Evolutionary conservation across 2,113 vertebrate genomes (phyloP).

Genomic region (Tinamus guttatus): DNA sequence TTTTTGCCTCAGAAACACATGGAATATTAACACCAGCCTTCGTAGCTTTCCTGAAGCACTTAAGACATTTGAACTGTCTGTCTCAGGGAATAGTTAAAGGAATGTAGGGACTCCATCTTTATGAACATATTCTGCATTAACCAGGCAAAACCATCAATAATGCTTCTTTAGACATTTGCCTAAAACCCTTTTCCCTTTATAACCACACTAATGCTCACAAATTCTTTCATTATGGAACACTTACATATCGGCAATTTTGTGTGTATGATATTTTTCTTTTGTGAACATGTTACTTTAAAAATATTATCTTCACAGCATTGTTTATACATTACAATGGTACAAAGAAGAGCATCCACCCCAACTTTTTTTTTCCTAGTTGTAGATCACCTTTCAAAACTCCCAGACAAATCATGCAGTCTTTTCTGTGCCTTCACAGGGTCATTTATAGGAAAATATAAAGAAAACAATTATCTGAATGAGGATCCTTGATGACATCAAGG

Average conservation of each 20-base stretch:
- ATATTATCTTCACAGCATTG: background rate
- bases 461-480: background rate
- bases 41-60: background rate
- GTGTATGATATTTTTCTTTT: background rate
- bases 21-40: background rate
- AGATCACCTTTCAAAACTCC: background rate
- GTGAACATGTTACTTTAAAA: background rate
- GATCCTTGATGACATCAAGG: no score
- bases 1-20: background rate
- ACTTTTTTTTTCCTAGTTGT: background rate
- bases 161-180: background rate
- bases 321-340: background rate
- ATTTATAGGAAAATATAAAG: background rate
- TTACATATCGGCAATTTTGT: background rate
- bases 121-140: background rate
- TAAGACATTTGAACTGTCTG: background rate
- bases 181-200: background rate
- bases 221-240: background rate
- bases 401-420: background rate
- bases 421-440: background rate
- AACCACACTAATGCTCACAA: background rate
- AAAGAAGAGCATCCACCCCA: background rate
- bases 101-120: background rate
- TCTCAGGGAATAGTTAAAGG: background rate
- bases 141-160: background rate